These are phyloP conservation scores for Seriola aureovittata DNA, from an alignment of 2,113 vertebrate genomes.

Conservation along the genomic window DNA sequence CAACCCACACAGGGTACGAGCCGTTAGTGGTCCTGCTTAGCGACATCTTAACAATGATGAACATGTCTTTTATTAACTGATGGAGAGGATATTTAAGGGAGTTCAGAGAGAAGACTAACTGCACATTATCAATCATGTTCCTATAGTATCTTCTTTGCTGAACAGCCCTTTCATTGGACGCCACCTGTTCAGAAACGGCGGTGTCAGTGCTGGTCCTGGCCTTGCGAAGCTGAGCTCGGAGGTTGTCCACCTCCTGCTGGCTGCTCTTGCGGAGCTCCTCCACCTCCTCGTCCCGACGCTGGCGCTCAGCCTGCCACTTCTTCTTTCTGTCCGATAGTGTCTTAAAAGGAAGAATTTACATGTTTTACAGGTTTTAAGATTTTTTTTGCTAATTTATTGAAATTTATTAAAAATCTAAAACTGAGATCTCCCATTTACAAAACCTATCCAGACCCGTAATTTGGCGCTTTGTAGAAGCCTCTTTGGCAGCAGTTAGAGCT, in stretches of 20 bases:
- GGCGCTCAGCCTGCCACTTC: slow-evolving; percentile 90
- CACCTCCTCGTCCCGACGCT: slow-evolving; percentile 90
- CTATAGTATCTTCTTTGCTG: not conserved
- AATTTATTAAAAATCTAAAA: no score
- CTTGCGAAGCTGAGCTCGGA: slow-evolving; percentile 89
- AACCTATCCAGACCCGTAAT: not conserved
- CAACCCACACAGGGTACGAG: slow-evolving; percentile 8
- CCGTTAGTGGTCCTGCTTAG: not conserved
- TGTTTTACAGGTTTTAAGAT: not conserved
- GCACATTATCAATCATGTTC: not conserved
- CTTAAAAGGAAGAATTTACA: slow-evolving; percentile 70
- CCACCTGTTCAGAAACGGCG: slow-evolving; percentile 90
- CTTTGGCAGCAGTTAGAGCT: not conserved
- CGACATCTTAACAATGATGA: not conserved
- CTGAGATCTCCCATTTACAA: no score
- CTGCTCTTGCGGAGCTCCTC: slow-evolving; percentile 88
- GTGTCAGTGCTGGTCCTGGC: slow-evolving; percentile 88
- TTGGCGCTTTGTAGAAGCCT: not conserved
- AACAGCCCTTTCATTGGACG: not conserved
- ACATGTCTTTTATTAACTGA: not conserved
- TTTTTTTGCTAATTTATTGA: no score
- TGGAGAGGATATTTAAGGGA: not conserved
- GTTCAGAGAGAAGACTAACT: not conserved
- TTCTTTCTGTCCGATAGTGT: slow-evolving; percentile 91
- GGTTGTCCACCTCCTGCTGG: slow-evolving; percentile 89